A percentile compares a stretch with the other conserved stretches of the same genome.
Conservation (phyloP, 2,113 vertebrate genomes). For the Astatotilapia flaviijosephi region DNA sequence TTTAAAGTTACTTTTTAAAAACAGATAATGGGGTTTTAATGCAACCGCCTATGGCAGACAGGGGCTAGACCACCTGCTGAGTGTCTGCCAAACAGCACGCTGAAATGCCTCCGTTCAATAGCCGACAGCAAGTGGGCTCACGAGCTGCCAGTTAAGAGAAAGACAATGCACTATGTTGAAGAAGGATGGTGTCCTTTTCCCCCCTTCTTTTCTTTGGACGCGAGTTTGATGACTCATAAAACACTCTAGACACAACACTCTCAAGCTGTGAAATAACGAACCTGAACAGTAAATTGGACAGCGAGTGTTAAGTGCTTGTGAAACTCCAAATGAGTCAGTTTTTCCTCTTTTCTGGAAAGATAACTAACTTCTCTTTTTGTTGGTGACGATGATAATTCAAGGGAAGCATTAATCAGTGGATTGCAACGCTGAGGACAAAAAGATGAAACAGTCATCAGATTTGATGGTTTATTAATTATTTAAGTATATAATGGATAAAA, state of each 20-base stretch:
- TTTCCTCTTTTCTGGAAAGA: background rate
- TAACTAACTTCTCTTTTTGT: background rate
- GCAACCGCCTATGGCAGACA: background rate
- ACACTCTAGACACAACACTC: background rate
- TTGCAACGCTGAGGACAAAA: background rate
- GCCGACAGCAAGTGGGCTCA: background rate
- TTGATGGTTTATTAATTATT: background rate
- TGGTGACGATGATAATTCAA: background rate
- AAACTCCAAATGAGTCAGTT: background rate
- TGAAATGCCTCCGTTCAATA: background rate
- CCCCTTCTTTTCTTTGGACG: background rate
- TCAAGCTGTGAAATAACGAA: background rate
- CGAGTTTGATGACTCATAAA: background rate
- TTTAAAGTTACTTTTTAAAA: background rate
- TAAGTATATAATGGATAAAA: background rate
- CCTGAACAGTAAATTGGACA: background rate
- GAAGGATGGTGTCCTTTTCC: background rate
- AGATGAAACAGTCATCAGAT: background rate
- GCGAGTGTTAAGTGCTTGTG: background rate
- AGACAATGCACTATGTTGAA: slow-evolving; percentile 5
- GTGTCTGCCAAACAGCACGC: background rate
- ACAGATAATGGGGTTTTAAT: background rate
- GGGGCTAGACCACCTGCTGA: slow-evolving; percentile 28
- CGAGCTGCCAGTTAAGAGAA: background rate
- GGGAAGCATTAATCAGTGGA: background rate